Evolutionary conservation across 92 coral and sea anemone species (phyloP).

Genomic region (Hydrozoanthus gracilis): DNA sequence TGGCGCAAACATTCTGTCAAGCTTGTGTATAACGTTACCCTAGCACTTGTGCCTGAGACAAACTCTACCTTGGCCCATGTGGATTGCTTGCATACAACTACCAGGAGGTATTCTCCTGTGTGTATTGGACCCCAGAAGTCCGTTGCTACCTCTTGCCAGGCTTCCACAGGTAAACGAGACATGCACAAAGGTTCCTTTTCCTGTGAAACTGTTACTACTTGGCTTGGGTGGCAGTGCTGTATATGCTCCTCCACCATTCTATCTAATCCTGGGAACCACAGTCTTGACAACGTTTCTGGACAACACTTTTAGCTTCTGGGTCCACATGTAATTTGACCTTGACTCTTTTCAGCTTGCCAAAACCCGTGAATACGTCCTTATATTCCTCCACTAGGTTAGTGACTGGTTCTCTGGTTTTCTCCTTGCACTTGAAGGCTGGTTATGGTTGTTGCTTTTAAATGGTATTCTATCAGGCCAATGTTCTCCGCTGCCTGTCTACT

Average conservation of each 20-base stretch:
- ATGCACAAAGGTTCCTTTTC: conserved; percentile 42
- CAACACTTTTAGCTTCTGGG: too few relatives aligned
- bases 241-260: conserved; percentile 48
- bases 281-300: neutral
- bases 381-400: too few relatives aligned
- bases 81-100: conserved; percentile 54
- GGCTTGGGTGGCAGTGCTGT: conserved; percentile 61
- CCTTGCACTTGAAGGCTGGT: too few relatives aligned
- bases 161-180: conserved; percentile 33
- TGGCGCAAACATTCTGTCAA: conserved; percentile 42
- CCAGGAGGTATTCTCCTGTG: conserved; percentile 57
- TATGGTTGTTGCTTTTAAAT: too few relatives aligned
- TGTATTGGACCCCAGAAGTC: conserved; percentile 60
- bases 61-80: conserved; percentile 57
- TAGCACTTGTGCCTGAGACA: conserved; percentile 40
- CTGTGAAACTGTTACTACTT: conserved; percentile 25
- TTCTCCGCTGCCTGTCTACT: too few relatives aligned
- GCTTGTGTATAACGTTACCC: conserved; percentile 37
- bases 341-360: too few relatives aligned
- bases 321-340: too few relatives aligned
- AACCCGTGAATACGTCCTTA: too few relatives aligned
- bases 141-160: conserved; percentile 39
- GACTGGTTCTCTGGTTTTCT: too few relatives aligned
- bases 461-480: too few relatives aligned
- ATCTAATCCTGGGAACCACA: conserved; percentile 58